Base-by-base conservation (phyloP, 1,140 invertebrate species). In the Teleogryllus occipitalis region DNA sequence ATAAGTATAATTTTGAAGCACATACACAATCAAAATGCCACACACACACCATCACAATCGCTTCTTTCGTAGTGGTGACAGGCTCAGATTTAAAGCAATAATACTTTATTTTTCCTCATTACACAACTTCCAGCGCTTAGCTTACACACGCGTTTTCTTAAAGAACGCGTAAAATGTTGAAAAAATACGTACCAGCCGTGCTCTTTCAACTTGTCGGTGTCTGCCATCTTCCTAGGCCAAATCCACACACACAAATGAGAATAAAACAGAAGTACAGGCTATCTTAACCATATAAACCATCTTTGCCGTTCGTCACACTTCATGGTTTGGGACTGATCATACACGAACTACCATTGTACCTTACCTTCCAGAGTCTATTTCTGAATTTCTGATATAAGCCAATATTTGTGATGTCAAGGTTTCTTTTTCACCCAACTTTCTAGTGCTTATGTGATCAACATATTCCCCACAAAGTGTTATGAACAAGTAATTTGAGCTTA, bases 181-280 rank as follows among this genome's bases (percentile, higher is more conserved):
- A 75, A 27, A 75, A 75, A 12, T 77, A 79, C 78, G 73, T 79
- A 79, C 78, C 78, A 79, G 47, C 78, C 78, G n/a, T 74, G 78
- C 48, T 79, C 78, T 21, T 79, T 79, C 27, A 79, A 75, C 73
- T 79, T 79, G 39, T 79, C 78, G 78, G 78, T 73, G 74, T 74
- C 72, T 49, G 65, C 78, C 78, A 79, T 79, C 47, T 79, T 79
- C 49, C 78, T 75, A 39, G 8, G 54, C 54, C 54, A 65, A 65
- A 65, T 65, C 54, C 54, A 65, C 54, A 65, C 54, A 65, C 54
- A 65, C 54, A 65, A 65, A 65, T 65, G 54, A 65, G 54, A 65
- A 65, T 65, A 65, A 3, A 65, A 65, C 10, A 39, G 27, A 39
- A 65, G 54, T 65, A 65, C 54, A 65, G 10, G 54, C 10, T 65